phyloP scores from a whole-genome alignment of 2,797 vertebrate genomes.

The Melanotaenia trifasciata region DNA sequence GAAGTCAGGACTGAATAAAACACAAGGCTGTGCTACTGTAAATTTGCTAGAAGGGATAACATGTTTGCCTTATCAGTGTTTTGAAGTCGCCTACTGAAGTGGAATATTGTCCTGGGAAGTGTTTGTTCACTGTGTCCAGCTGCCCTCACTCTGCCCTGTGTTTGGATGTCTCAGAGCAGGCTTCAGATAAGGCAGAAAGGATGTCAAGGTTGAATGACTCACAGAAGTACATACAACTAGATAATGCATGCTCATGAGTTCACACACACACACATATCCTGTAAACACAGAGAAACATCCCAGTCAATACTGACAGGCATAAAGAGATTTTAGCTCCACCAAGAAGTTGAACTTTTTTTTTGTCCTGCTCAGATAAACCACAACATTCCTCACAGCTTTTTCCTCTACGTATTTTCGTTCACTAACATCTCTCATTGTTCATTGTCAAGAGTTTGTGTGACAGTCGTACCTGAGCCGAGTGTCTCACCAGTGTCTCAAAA shows the following conservation, averaged over 20 bases:
- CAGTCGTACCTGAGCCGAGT: conserved; percentile 46
- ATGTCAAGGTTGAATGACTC: conserved; percentile 65
- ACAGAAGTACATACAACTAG: conserved; percentile 26
- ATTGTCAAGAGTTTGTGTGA: conserved; percentile 50
- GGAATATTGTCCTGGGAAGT: conserved; percentile 45
- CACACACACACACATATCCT: conserved; percentile 14
- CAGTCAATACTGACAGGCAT: conserved; percentile 6
- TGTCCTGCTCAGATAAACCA: conserved; percentile 6
- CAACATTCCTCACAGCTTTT: not conserved
- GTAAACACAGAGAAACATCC: conserved; percentile 29
- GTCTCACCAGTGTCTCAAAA: conserved; percentile 56
- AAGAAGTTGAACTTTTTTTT: not conserved
- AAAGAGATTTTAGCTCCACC: conserved; percentile 1
- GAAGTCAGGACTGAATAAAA: conserved; percentile 36
- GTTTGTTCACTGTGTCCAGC: conserved; percentile 44
- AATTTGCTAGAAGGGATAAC: conserved; percentile 35
- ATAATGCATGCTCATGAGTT: conserved; percentile 17
- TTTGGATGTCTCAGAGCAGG: conserved; percentile 61
- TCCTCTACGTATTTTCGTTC: conserved; percentile 1
- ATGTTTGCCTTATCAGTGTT: conserved; percentile 58
- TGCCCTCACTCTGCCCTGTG: conserved; percentile 49
- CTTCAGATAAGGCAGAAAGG: conserved; percentile 43
- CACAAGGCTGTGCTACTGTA: conserved; percentile 10
- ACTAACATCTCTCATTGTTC: conserved; percentile 17
- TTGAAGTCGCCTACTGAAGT: conserved; percentile 56